These are phyloP conservation scores for Antedon mediterranea DNA, from an alignment of 53 echinoderm and acorn worm species.

Conservation along the genomic window DNA sequence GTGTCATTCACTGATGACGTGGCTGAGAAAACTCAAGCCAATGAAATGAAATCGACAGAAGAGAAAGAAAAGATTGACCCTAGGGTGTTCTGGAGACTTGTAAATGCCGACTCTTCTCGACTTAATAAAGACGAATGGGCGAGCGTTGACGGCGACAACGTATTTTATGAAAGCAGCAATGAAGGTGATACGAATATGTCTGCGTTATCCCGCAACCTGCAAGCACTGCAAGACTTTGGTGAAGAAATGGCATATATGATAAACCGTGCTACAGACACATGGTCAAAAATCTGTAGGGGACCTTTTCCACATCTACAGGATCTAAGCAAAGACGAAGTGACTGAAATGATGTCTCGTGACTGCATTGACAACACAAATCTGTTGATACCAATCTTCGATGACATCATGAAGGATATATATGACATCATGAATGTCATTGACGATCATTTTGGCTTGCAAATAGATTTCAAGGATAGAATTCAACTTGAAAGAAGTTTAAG, in stretches of 20 bases:
- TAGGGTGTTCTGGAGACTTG: no score
- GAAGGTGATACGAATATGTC: no score
- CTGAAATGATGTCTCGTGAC: no score
- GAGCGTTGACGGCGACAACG: neutral
- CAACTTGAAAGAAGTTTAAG: neutral
- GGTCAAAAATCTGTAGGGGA: neutral
- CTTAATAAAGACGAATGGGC: no score
- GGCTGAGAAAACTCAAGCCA: no score
- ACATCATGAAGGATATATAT: neutral
- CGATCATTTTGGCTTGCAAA: neutral
- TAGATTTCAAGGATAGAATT: neutral
- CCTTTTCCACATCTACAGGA: neutral
- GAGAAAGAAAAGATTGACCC: no score
- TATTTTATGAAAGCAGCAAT: neutral
- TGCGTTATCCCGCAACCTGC: no score
- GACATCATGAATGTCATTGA: neutral
- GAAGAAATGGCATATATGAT: neutral
- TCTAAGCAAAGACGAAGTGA: neutral
- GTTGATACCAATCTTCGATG: neutral
- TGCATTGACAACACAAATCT: neutral
- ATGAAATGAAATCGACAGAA: no score
- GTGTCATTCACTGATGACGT: no score
- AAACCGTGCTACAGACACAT: neutral
- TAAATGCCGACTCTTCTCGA: no score
- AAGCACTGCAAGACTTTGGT: neutral